phyloP scores from a whole-genome alignment of 2,797 vertebrate genomes.

The Atherinosoma microstoma region DNA sequence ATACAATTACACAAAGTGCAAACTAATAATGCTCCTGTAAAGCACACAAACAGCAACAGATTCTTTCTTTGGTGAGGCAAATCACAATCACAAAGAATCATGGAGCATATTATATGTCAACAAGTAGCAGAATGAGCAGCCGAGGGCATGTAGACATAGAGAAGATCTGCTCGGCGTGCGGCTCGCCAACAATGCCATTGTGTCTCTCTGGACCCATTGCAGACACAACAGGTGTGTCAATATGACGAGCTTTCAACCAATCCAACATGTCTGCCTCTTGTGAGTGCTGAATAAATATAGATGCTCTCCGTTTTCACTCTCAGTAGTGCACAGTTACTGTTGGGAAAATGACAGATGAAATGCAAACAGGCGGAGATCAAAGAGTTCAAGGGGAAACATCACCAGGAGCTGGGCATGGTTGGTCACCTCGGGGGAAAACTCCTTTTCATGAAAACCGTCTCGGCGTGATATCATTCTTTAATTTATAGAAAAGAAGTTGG shows the following conservation, averaged over 20 bases:
- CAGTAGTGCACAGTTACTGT: constrained; percentile 43
- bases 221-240: constrained; percentile 84
- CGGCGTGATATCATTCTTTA: not conserved
- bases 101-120: constrained; percentile 36
- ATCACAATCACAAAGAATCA: constrained; percentile 43
- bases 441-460: not conserved
- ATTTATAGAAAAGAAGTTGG: not conserved
- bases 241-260: constrained; percentile 71
- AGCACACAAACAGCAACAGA: constrained; percentile 14
- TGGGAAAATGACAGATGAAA: constrained; percentile 48
- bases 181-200: constrained; percentile 58
- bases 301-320: constrained; percentile 71
- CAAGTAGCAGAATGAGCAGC: constrained; percentile 51
- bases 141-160: constrained; percentile 30
- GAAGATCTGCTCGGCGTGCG: constrained; percentile 28
- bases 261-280: constrained; percentile 58
- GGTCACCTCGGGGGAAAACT: not conserved
- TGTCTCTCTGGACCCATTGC: constrained; percentile 69
- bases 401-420: not conserved
- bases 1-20: constrained; percentile 16
- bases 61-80: constrained; percentile 13
- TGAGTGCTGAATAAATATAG: constrained; percentile 75
- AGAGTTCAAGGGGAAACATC: constrained; percentile 30
- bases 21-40: constrained; percentile 7
- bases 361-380: constrained; percentile 50